Evolutionary conservation across 2,888 invertebrate genomes (phyloP), one percentile per base, ranked within the genome.

Genomic region (Gryllus longicercus): DNA sequence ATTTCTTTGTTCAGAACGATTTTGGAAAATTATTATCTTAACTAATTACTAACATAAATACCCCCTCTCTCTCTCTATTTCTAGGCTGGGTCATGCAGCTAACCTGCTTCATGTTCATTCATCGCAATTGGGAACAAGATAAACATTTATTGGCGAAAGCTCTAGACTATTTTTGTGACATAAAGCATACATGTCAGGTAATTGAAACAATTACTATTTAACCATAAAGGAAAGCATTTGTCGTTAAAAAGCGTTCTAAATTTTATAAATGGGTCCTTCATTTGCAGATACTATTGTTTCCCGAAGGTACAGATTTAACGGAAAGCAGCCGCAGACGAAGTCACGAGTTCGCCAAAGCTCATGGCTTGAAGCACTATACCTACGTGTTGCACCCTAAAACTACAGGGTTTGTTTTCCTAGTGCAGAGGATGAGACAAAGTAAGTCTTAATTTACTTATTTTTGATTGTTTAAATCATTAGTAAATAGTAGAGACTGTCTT

Each of bases 31-130:
- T 38, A 38, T 8, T 25, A 4, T 25, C 2, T 2, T 4, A 25
- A 4, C 25, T 25, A 25, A 25, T 25, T 25, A 3, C 25, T 38
- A 38, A 38, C 38, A 8, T 38, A 8, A 38, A 38, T 38, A 38
- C 10, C 79, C 38, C 79, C 23, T 74, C 77, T 81, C 76, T 38
- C 21, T 21, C 21, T 21, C 23, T 21, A 21, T 80, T 85, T 86
- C 80, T 85, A 93, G 94, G 94, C 80, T 94, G 94, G 94, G 94
- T 96, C 84, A 96, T 97, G 96, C 96, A 96, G 87, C 88, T 94
- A 85, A 93, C 94, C 82, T 93, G 92, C 84, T 97, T 94, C 87
- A 89, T 96, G 79, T 97, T 95, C 86, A 92, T 97, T 84, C 93
- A 94, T 83, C 90, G 97, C 80, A 92, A 91, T 83, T 97, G 96